Percentiles rank a stretch among this genome's conserved stretches.
Conservation (phyloP, 2,113 vertebrate genomes). For the Oophaga pumilio region DNA sequence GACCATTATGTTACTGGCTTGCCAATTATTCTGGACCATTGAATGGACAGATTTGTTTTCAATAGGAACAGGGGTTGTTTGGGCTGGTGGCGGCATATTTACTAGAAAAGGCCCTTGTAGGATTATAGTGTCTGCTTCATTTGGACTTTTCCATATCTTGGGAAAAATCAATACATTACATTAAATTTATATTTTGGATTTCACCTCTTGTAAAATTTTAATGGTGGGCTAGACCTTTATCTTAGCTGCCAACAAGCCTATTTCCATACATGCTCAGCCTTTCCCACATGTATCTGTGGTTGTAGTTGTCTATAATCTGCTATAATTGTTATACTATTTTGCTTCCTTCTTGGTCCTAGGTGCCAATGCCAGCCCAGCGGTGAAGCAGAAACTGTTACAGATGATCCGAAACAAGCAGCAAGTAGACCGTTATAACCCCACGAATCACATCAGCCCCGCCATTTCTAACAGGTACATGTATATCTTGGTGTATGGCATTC, state of each 20-base stretch:
- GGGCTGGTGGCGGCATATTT: no score
- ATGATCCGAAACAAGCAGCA: slow-evolving; percentile 93
- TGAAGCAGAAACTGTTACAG: slow-evolving; percentile 88
- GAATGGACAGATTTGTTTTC: no score
- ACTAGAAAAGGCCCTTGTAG: not conserved
- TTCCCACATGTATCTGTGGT: not conserved
- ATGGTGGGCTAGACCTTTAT: not conserved
- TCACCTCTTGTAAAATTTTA: not conserved
- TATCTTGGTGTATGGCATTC: not conserved
- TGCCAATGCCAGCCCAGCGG: slow-evolving; percentile 88
- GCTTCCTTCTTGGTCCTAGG: slow-evolving; percentile 67
- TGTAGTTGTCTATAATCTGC: not conserved
- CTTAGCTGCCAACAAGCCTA: not conserved
- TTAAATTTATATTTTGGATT: not conserved
- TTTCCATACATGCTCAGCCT: not conserved
- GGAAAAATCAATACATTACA: no score
- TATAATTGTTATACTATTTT: not conserved
- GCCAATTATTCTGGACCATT: no score
- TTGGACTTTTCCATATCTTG: not conserved
- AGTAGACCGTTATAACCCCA: slow-evolving; percentile 76
- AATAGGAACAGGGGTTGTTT: no score
- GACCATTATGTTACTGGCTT: no score
- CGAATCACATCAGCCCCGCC: slow-evolving; percentile 63
- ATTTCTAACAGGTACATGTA: slow-evolving; percentile 77
- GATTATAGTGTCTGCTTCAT: not conserved